A percentile compares a stretch with the other conserved stretches of the same genome.
phyloP scores from a whole-genome alignment of 2,113 vertebrate species.

The Rostratula benghalensis region DNA sequence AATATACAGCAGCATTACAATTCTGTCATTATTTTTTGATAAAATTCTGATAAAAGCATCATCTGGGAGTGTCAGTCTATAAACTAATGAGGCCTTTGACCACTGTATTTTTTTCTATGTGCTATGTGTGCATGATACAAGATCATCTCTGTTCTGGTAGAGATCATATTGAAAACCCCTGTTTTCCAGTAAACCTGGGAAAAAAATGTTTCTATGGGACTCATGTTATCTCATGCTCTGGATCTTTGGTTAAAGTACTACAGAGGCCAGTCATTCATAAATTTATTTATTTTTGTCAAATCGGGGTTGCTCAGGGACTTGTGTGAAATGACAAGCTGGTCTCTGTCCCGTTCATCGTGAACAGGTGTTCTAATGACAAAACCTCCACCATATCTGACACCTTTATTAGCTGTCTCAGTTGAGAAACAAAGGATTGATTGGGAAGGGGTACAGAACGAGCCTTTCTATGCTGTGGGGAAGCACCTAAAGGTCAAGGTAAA shows the following conservation, averaged over 20 bases:
- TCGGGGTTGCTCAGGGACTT: neutral
- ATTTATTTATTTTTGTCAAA: conserved; percentile 5
- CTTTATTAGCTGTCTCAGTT: conserved; percentile 48
- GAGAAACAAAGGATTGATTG: conserved; percentile 52
- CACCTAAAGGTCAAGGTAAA: conserved; percentile 64
- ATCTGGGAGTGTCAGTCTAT: neutral
- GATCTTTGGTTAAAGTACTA: neutral
- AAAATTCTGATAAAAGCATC: neutral
- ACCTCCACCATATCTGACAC: conserved; percentile 36
- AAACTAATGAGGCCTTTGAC: neutral
- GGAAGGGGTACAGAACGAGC: neutral
- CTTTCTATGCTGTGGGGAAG: conserved; percentile 58
- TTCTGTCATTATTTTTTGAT: neutral
- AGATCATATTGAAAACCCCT: neutral
- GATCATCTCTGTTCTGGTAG: neutral
- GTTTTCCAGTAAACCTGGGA: neutral
- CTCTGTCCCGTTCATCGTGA: neutral
- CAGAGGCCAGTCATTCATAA: accelerated
- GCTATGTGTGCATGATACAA: neutral
- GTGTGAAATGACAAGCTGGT: conserved; percentile 31
- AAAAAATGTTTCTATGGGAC: neutral
- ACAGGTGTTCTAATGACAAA: conserved; percentile 58
- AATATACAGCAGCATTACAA: neutral
- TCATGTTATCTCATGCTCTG: neutral
- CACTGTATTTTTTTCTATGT: neutral